phyloP scores from a whole-genome alignment of 2,113 vertebrate genomes.

The Boleophthalmus pectinirostris region DNA sequence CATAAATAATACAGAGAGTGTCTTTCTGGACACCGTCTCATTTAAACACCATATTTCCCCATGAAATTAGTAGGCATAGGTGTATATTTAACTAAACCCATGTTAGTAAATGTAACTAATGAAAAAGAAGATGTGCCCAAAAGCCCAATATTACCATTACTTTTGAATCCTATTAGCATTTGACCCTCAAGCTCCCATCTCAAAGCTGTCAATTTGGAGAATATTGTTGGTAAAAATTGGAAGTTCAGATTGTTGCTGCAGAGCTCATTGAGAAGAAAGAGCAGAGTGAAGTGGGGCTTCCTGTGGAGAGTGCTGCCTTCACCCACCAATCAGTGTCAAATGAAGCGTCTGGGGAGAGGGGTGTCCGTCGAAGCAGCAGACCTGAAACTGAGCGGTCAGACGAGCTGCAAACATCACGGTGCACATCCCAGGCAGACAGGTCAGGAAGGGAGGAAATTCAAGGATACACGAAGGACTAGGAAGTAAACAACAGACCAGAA shows the following conservation, averaged over 20 bases:
- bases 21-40: too few relatives aligned
- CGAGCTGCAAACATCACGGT: slow-evolving; percentile 14
- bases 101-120: too few relatives aligned
- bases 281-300: slow-evolving; percentile 16
- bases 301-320: slow-evolving; percentile 20
- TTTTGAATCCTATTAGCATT: not conserved
- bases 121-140: not conserved
- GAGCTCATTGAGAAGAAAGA: slow-evolving; percentile 20
- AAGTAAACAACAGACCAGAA: not conserved
- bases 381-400: slow-evolving; percentile 37
- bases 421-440: slow-evolving; percentile 20
- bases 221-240: not conserved
- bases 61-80: too few relatives aligned
- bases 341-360: slow-evolving; percentile 42
- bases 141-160: not conserved
- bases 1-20: too few relatives aligned
- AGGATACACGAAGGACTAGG: not conserved
- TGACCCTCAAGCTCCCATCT: not conserved
- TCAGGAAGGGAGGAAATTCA: slow-evolving; percentile 20
- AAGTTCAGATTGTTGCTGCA: slow-evolving; percentile 3
- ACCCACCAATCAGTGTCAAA: slow-evolving; percentile 47
- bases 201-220: slow-evolving; percentile 2
- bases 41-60: too few relatives aligned
- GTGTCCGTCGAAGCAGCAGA: slow-evolving; percentile 31
- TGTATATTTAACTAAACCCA: too few relatives aligned